Base-by-base conservation (phyloP, 2,113 vertebrate genomes). In the Cephalopholis sonnerati region DNA sequence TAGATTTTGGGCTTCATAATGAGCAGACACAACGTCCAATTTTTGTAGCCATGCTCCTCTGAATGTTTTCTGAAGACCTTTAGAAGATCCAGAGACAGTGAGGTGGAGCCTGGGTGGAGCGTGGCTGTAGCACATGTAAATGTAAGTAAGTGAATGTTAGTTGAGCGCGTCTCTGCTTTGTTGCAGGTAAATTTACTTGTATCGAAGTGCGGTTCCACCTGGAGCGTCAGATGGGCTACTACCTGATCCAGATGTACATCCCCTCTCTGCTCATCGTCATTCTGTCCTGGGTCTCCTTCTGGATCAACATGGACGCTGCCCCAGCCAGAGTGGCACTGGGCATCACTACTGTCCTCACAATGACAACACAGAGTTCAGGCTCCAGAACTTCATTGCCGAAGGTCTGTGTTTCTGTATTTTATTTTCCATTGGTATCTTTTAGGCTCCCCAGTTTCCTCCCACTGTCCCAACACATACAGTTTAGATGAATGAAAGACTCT, bases 151-250 rank as follows among this genome's bases (percentile, higher is more conserved):
- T 20, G 8, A 39, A 46, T 36, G 11, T 61, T 18, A 29, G 44
- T n/a, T 20, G 0, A 64, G 39, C 7, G 1, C 12, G 3, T 62
- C 7, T 66, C 3, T 41, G 25, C 17, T 48, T 3, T 73, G 0
- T 59, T 77, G 24, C 93, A 99, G 98, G 98, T 74, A 99, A 99
- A 91, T 99, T 99, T 81, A 99, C 98, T 0, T 99, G 98, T 44
- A 99, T 99, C 13, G 98, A 99, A 95, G 98, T 99, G 29, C 94
- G 97, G 41, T 99, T 99, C 90, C 98, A 99, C 90, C 96, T 99
- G 64, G 98, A 99, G 91, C 96, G 98, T 36, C 98, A 99, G 91
- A 99, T 99, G 98, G 98, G 98, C 36, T 99, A 99, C 93, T 99
- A 99, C 90, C 96, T 99, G 86, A 99, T 99, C 94, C 98, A 99